These are phyloP conservation scores for Hyaena hyaena DNA, from an alignment of 2,113 vertebrate genomes.

Conservation along the genomic window DNA sequence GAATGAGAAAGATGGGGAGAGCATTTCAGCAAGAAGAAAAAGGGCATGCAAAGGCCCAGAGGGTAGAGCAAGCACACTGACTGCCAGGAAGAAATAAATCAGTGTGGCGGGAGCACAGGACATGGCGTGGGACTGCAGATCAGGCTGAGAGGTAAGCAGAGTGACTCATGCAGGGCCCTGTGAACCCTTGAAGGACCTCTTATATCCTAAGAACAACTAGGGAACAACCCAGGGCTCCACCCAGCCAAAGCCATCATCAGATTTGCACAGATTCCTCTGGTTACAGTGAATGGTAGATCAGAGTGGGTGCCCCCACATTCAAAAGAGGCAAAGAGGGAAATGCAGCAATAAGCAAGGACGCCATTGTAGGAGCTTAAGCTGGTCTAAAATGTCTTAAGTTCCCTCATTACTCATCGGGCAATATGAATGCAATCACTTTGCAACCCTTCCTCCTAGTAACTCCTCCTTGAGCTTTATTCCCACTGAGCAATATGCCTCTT, in stretches of 20 bases:
- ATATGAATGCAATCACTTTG: accelerated
- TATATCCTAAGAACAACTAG: not conserved
- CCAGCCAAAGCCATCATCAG: not conserved
- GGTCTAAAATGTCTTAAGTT: not conserved
- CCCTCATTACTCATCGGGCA: accelerated
- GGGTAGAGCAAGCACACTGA: accelerated
- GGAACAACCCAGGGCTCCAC: not conserved
- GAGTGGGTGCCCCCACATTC: not conserved
- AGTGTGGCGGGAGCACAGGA: no score
- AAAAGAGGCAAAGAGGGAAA: not conserved
- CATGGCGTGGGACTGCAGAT: not conserved
- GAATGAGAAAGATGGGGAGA: not conserved
- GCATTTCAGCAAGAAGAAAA: not conserved
- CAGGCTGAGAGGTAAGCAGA: not conserved
- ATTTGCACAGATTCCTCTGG: not conserved
- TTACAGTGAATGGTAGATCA: accelerated
- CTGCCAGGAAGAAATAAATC: not conserved
- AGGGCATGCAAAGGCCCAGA: not conserved
- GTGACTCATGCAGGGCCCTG: not conserved
- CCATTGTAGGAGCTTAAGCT: accelerated
- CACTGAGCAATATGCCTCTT: not conserved
- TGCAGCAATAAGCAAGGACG: not conserved
- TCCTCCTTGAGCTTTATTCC: not conserved
- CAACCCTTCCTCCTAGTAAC: not conserved
- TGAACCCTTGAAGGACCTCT: not conserved